phyloP scores from a whole-genome alignment of 1,140 invertebrate genomes.

The Pseudomyrmex dendroicus region DNA sequence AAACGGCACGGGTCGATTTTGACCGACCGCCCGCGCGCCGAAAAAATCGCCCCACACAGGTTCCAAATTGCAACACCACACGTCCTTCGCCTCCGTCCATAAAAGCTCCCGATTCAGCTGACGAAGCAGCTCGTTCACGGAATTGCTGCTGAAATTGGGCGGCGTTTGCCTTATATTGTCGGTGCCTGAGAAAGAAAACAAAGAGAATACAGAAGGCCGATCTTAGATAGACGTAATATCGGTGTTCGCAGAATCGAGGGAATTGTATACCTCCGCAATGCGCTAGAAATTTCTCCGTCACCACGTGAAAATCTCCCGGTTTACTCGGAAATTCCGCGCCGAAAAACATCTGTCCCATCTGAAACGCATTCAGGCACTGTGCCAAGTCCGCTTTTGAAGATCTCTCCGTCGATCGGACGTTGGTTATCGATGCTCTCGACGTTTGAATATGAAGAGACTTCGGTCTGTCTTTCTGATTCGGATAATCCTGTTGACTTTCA shows the following conservation, averaged over 20 bases:
- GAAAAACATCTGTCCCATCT: slow-evolving; percentile 91
- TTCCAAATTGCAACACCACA: slow-evolving; percentile 95
- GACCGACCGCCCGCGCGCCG: slow-evolving; percentile 90
- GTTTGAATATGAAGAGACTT: slow-evolving; percentile 93
- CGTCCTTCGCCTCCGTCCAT: slow-evolving; percentile 93
- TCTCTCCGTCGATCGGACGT: slow-evolving; percentile 89
- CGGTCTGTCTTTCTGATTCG: slow-evolving; percentile 92
- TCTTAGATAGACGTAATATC: not conserved
- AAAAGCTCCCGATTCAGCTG: slow-evolving; percentile 88
- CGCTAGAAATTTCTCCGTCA: slow-evolving; percentile 91
- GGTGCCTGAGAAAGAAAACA: slow-evolving; percentile 80
- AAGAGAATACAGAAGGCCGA: slow-evolving; percentile 67
- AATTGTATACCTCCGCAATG: slow-evolving; percentile 88
- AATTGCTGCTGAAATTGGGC: slow-evolving; percentile 80
- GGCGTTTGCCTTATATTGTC: slow-evolving; percentile 84
- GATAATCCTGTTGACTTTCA: slow-evolving; percentile 89
- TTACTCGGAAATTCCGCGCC: slow-evolving; percentile 90
- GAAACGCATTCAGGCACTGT: slow-evolving; percentile 90
- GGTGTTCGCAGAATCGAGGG: slow-evolving; percentile 28
- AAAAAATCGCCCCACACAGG: slow-evolving; percentile 97
- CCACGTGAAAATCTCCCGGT: slow-evolving; percentile 87
- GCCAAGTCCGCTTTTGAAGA: slow-evolving; percentile 90
- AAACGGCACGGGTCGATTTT: slow-evolving; percentile 92
- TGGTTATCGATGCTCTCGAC: slow-evolving; percentile 92
- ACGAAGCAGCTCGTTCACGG: slow-evolving; percentile 83